Percentiles rank a stretch among this genome's conserved stretches.
Conservation (phyloP, 2,797 vertebrate genomes). For the Dallia pectoralis region DNA sequence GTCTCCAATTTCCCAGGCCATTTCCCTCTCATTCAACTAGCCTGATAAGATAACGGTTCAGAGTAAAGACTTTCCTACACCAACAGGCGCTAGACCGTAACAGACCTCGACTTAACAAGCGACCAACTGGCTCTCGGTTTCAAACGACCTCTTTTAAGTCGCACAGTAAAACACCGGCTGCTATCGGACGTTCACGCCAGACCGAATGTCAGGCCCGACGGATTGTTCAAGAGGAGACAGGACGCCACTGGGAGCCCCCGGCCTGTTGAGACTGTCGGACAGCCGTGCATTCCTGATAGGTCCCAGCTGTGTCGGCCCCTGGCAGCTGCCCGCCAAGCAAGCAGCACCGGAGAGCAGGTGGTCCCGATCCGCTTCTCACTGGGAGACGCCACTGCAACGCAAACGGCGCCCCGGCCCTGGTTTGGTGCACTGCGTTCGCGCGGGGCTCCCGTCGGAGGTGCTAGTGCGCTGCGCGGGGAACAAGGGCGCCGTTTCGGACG, state of each 20-base stretch:
- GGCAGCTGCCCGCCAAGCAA: slow-evolving; percentile 57
- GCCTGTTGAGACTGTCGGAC: slow-evolving; percentile 49
- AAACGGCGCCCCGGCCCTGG: background rate
- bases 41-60: no score
- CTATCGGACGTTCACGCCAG: slow-evolving; percentile 52
- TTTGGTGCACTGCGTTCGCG: background rate
- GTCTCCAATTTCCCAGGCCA: no score
- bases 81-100: slow-evolving; percentile 32
- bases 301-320: slow-evolving; percentile 60
- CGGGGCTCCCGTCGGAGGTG: background rate
- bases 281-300: slow-evolving; percentile 64
- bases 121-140: slow-evolving; percentile 48
- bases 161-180: slow-evolving; percentile 64
- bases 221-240: slow-evolving; percentile 35
- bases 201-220: slow-evolving; percentile 32
- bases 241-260: slow-evolving; percentile 53
- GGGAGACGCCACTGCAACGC: slow-evolving; percentile 39
- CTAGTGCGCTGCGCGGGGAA: background rate
- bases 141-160: slow-evolving; percentile 22
- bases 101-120: slow-evolving; percentile 47
- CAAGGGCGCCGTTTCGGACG: background rate
- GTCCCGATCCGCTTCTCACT: slow-evolving; percentile 42
- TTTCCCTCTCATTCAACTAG: no score
- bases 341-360: slow-evolving; percentile 49
- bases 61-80: background rate